Base-by-base conservation (phyloP, 2,113 vertebrate genomes). In the Tyto alba region DNA sequence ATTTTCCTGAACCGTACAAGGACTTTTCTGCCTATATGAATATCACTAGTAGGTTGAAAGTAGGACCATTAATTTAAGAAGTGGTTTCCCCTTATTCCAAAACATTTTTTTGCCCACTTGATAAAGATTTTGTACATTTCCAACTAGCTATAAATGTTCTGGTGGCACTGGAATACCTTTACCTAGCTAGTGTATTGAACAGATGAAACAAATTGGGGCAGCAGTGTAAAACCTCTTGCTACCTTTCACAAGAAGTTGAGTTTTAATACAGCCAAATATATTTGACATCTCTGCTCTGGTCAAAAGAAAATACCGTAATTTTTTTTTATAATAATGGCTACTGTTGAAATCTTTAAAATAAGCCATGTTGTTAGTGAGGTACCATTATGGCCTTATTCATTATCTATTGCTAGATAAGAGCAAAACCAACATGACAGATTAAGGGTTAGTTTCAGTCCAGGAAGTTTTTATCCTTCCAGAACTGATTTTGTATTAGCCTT, bases 161-260 rank as follows among this genome's bases (percentile, higher is more conserved):
- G 16, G 14, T 92, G 38, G 17, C 32, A 34, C 40, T 59, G 43
- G 16, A 78, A 48, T 27, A 16, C 11, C 10, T 27, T 77, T 89
- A 77, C 55, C 20, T 21, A 19, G 17, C 59, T 43, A 38, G 6
- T 21, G 2, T 81, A 6, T 25, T 72, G n/a, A 63, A 57, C 12
- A 62, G 23, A 32, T 73, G 25, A 30, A 68, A 88, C 29, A 48
- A 93, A n/a, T 13, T 6, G 3, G 5, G 11, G 17, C 38, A 78
- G 15, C 11, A 45, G 45, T 0, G 0, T 34, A 66, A 43, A 78
- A 56, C 0, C 0, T 48, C 13, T 48, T 43, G 14, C 12, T 82
- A 21, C 21, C 7, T 13, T 86, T 40, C n/a, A 47, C 4, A n/a
- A 56, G 11, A 11, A 62, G 4, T 3, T 73, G 36, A 48, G 6